Evolutionary conservation across 2,888 invertebrate genomes (phyloP).

Genomic region (Uropetala carovei): DNA sequence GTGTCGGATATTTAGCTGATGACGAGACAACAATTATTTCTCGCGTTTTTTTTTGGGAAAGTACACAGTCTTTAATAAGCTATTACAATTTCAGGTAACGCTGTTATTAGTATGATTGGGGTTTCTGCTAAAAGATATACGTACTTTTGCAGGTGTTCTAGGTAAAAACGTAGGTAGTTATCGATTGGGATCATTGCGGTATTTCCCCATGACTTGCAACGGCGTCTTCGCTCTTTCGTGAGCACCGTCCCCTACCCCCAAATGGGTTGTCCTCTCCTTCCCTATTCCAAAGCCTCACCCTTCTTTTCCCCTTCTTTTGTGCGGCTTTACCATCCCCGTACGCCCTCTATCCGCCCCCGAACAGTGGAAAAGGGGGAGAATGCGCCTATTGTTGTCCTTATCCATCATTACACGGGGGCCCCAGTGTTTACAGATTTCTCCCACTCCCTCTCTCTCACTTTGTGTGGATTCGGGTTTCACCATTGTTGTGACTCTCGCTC

Average conservation of each 20-base stretch:
- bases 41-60: no score
- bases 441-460: neutral
- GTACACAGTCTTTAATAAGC: no score
- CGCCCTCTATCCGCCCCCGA: neutral
- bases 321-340: neutral
- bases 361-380: neutral
- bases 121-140: no score
- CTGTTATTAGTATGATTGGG: no score
- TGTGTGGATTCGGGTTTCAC: constrained; percentile 51
- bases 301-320: neutral
- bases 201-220: no score
- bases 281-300: neutral
- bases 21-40: no score
- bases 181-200: no score
- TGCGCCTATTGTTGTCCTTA: constrained; percentile 53
- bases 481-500: constrained; percentile 53
- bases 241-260: neutral
- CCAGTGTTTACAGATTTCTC: constrained; percentile 28
- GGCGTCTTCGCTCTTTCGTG: neutral
- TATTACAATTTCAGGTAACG: no score
- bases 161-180: no score
- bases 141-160: no score
- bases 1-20: no score
- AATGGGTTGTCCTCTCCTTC: neutral
- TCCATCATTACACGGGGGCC: constrained; percentile 29